Base-by-base conservation (phyloP, 2,113 vertebrate species). In the Peucedramus taeniatus region DNA sequence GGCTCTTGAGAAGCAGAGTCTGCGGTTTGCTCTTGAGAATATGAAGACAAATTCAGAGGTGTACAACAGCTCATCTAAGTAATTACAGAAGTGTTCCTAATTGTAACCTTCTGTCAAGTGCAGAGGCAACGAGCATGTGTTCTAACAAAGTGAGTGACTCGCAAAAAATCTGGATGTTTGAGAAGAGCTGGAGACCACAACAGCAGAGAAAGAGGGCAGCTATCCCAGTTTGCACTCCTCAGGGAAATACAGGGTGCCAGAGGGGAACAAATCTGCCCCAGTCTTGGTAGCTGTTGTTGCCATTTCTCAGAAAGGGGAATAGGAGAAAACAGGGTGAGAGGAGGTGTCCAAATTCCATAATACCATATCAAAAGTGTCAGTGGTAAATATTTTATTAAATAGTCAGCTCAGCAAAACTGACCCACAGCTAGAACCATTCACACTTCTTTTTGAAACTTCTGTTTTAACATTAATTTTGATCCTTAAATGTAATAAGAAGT, bases 1-100 rank as follows among this genome's bases (percentile, higher is more conserved):
- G 69, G 66, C 57, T 89, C 57, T 94, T 88, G 57, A 70, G 74
- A 54, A 88, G n/a, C 16, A 3, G 37, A 88, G 66, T 86, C 27
- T 66, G 53, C 0, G 24, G 70, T 60, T 93, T 84, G 45, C 78
- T 96, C 81, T 94, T 81, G 83, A 95, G 65, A 91, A 31, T 57
- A 78, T 14, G 88, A 90, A 90, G 88, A 45, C 75, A 93, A 81
- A 96, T 83, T 94, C 81, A 28, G 54, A 70, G 91, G 72, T 88
- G 80, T 84, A 42, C 66, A 94, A 61, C 45, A 61, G 66, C 63
- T 87, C 90, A 47, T 93, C 69, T 76, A 68, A 86, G 33, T 79
- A 94, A 91, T 94, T 94, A 45, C 69, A 79, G 60, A 86, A 91
- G 56, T 44, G 86, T 68, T 91, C 78, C 83, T 94, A 93, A 83